Evolutionary conservation across 2,113 vertebrate genomes (phyloP).

Genomic region (Syrmaticus mikado): DNA sequence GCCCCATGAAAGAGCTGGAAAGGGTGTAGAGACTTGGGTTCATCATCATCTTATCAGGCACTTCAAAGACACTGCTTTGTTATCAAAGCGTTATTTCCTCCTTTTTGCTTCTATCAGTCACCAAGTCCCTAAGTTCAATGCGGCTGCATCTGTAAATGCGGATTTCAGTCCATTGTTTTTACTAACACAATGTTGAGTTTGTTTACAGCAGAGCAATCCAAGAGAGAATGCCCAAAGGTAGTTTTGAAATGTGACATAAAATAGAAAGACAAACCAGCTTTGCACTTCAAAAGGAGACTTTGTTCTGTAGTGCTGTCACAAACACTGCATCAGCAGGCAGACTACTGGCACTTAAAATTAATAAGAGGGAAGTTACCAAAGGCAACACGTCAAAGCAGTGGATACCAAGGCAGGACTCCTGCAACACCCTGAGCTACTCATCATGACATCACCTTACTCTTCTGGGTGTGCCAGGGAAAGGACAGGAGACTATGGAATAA

Average conservation of each 20-base stretch:
- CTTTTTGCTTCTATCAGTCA: neutral
- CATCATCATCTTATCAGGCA: neutral
- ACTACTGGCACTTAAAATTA: slow-evolving; percentile 14
- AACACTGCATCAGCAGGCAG: slow-evolving; percentile 9
- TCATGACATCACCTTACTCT: neutral
- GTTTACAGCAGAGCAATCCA: neutral
- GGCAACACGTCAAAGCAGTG: neutral
- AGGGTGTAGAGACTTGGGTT: neutral
- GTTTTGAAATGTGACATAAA: slow-evolving; percentile 24
- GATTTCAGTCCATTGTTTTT: neutral
- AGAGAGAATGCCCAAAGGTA: slow-evolving; percentile 39
- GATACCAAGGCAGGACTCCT: neutral
- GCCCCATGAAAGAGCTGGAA: neutral
- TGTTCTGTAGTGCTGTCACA: neutral
- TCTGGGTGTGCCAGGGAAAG: neutral
- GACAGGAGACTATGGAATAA: neutral
- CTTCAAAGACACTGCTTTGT: neutral
- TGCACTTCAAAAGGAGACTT: slow-evolving; percentile 16
- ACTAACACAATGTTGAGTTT: neutral
- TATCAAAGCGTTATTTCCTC: neutral
- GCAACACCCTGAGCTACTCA: neutral
- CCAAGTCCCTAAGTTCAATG: neutral
- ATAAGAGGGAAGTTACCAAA: slow-evolving; percentile 5
- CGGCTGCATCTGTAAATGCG: neutral
- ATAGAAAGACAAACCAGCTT: neutral